These are phyloP conservation scores for Tursiops truncatus DNA, from an alignment of 2,113 vertebrate species.

Conservation along the genomic window DNA sequence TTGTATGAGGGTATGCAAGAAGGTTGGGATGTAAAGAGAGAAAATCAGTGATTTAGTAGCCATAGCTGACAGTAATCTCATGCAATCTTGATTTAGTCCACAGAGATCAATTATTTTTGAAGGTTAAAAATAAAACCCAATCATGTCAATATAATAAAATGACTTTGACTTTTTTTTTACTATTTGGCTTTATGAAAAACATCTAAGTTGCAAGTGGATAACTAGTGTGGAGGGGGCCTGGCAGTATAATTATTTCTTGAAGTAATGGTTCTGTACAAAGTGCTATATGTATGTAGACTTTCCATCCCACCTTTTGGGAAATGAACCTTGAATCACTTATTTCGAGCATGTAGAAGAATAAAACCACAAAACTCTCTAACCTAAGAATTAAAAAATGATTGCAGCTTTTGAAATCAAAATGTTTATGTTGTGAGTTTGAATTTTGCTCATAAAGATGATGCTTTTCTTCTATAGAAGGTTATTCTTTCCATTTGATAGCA, in stretches of 20 bases:
- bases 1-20: background rate
- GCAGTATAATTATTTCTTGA: background rate
- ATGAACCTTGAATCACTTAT: background rate
- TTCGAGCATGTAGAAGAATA: background rate
- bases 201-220: background rate
- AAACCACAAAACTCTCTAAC: background rate
- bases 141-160: background rate
- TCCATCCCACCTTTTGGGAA: background rate
- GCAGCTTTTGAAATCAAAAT: conserved; percentile 19
- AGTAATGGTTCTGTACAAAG: background rate
- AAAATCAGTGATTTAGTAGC: background rate
- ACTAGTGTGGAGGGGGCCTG: background rate
- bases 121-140: background rate
- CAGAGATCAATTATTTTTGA: background rate
- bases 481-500: background rate
- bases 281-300: background rate
- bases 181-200: background rate
- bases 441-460: background rate
- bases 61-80: background rate
- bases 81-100: background rate
- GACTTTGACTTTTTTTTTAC: background rate
- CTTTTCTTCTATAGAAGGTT: background rate
- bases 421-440: background rate
- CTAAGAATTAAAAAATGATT: background rate
- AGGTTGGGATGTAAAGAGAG: background rate